Evolutionary conservation across 2,797 vertebrate species (phyloP).

Genomic region (Buphagus erythrorhynchus): DNA sequence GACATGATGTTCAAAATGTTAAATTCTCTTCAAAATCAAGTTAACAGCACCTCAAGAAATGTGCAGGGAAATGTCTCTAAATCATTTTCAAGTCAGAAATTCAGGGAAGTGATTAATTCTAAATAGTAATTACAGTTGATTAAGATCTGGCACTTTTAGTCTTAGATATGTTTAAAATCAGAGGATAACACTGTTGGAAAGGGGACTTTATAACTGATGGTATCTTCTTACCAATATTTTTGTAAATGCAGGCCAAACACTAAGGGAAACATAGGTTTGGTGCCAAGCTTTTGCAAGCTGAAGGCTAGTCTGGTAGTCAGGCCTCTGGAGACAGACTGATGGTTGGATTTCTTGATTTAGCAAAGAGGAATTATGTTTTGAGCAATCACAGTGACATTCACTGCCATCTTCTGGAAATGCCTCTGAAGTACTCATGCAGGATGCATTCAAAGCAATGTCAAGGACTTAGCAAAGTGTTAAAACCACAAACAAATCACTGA

Average conservation of each 20-base stretch:
- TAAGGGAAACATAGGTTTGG: not conserved
- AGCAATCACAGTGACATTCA: not conserved
- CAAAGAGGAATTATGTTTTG: not conserved
- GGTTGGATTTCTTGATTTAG: not conserved
- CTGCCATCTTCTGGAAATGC: not conserved
- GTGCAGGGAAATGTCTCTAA: not conserved
- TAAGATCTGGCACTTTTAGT: not conserved
- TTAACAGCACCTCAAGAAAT: not conserved
- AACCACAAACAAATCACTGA: not conserved
- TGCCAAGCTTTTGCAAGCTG: not conserved
- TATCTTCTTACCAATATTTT: not conserved
- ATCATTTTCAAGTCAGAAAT: not conserved
- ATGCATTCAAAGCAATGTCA: not conserved
- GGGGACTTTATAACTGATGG: not conserved
- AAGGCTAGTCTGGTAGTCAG: not conserved
- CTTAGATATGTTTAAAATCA: not conserved
- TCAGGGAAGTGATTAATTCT: not conserved
- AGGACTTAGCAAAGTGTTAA: not conserved
- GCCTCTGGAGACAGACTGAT: not conserved
- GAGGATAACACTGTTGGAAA: not conserved
- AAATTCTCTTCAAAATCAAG: not conserved
- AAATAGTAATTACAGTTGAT: not conserved
- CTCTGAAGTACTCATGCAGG: not conserved
- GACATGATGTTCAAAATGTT: not conserved
- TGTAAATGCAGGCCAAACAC: not conserved